Conservation (phyloP, 37 sponge, comb jelly and placozoan species). For the Cliona cf. orientalis region DNA sequence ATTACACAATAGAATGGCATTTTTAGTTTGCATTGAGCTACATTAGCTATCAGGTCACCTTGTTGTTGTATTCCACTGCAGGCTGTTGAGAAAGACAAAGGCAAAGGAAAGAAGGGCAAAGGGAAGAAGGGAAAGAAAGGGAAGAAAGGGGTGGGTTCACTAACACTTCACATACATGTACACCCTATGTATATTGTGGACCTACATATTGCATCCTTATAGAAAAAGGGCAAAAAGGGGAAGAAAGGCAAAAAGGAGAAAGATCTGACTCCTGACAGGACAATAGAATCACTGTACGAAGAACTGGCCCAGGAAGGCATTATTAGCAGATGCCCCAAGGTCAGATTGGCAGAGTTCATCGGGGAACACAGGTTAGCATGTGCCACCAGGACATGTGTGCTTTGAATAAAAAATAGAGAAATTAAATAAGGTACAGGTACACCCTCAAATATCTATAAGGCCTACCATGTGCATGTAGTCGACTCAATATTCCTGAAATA, state of each 20-base stretch:
- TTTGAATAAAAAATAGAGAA: too few species aligned
- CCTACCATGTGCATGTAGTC: too few species aligned
- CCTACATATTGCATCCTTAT: background rate
- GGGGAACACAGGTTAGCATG: slow-evolving; percentile 95
- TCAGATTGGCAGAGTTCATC: slow-evolving; percentile 72
- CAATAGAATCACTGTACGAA: slow-evolving; percentile 93
- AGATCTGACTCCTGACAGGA: slow-evolving; percentile 96
- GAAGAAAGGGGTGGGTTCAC: slow-evolving; percentile 72
- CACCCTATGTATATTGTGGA: background rate
- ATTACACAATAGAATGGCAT: background rate
- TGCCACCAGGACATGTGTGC: too few species aligned
- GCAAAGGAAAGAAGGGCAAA: slow-evolving; percentile 89
- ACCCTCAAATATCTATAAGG: too few species aligned
- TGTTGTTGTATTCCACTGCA: slow-evolving; percentile 6
- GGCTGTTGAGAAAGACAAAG: slow-evolving; percentile 98
- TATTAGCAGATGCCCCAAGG: slow-evolving; percentile 84
- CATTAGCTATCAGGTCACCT: background rate
- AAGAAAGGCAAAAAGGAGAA: slow-evolving; percentile 99
- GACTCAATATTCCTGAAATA: too few species aligned
- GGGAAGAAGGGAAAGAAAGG: slow-evolving; percentile 75
- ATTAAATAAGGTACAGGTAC: too few species aligned
- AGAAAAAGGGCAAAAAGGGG: slow-evolving; percentile 91
- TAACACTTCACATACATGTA: background rate
- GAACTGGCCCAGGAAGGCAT: slow-evolving; percentile 90
- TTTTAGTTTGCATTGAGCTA: background rate